Conservation (phyloP, 2,113 vertebrate genomes). For the Tetraodon nigroviridis region DNA sequence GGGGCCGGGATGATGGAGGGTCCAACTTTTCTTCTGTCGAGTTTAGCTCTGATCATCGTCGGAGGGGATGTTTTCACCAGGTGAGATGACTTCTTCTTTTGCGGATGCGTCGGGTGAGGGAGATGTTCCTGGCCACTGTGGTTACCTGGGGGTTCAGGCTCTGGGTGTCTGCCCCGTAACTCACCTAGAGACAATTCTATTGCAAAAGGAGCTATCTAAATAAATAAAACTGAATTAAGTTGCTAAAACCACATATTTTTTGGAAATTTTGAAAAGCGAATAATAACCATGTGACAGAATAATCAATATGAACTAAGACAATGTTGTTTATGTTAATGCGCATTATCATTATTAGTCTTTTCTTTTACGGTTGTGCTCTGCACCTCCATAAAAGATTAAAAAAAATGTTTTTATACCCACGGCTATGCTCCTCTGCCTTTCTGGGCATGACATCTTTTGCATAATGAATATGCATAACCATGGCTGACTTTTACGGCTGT, state of each 20-base stretch:
- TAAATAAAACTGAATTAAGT: too few relatives aligned
- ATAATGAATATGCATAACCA: slow-evolving; percentile 47
- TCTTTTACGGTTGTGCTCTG: slow-evolving; percentile 1
- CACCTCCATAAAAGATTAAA: slow-evolving; percentile 1
- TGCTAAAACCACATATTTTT: not conserved
- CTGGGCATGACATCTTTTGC: slow-evolving; percentile 34
- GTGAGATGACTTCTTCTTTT: slow-evolving; percentile 52
- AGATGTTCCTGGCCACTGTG: too few relatives aligned
- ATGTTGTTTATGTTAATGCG: not conserved
- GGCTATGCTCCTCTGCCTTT: slow-evolving; percentile 23
- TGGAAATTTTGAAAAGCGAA: not conserved
- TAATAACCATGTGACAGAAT: too few relatives aligned
- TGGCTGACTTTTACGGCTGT: slow-evolving; percentile 8
- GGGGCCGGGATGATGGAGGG: slow-evolving; percentile 67
- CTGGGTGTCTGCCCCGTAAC: too few relatives aligned
- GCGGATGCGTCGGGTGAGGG: too few relatives aligned
- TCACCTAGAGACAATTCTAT: too few relatives aligned
- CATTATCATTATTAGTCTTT: not conserved
- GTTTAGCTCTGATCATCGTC: slow-evolving; percentile 56
- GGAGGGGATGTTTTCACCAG: slow-evolving; percentile 65
- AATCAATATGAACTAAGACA: not conserved
- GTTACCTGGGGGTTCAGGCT: too few relatives aligned
- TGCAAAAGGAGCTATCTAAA: too few relatives aligned
- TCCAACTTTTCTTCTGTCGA: slow-evolving; percentile 57
- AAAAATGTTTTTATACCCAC: not conserved